phyloP scores from a whole-genome alignment of 2,797 vertebrate genomes.

The Xenentodon cancila region DNA sequence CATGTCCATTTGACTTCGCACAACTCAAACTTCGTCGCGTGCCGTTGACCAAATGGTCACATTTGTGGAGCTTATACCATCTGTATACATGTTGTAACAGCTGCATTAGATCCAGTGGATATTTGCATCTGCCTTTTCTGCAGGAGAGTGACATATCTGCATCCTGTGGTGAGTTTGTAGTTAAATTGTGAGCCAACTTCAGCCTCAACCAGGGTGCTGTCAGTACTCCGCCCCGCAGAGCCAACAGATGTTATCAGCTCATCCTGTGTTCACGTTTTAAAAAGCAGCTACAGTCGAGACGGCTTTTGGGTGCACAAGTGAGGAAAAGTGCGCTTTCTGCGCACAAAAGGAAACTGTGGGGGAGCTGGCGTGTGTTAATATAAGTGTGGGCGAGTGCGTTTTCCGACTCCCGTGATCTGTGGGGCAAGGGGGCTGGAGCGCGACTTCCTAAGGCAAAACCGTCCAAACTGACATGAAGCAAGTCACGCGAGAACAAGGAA shows the following conservation, averaged over 20 bases:
- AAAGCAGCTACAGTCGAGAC: background rate
- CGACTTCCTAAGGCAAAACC: conserved; percentile 50
- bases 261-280: conserved; percentile 66
- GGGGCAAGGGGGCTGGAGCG: conserved; percentile 40
- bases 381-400: background rate
- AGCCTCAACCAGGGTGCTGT: background rate
- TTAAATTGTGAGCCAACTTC: no score
- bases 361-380: conserved; percentile 4
- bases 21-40: background rate
- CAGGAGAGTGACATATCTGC: background rate
- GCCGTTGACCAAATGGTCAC: conserved; percentile 5
- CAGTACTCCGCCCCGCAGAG: background rate
- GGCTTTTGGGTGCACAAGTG: conserved; percentile 13
- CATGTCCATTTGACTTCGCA: no score
- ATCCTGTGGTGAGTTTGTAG: no score
- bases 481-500: conserved; percentile 40
- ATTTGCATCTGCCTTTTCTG: background rate
- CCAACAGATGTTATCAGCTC: conserved; percentile 44
- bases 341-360: conserved; percentile 40
- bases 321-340: conserved; percentile 29
- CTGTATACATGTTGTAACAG: conserved; percentile 4
- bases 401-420: conserved; percentile 25
- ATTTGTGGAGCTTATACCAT: background rate
- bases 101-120: background rate
- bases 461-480: conserved; percentile 35